phyloP scores from a whole-genome alignment of 1,140 invertebrate genomes.

The Drosophila seguyi region DNA sequence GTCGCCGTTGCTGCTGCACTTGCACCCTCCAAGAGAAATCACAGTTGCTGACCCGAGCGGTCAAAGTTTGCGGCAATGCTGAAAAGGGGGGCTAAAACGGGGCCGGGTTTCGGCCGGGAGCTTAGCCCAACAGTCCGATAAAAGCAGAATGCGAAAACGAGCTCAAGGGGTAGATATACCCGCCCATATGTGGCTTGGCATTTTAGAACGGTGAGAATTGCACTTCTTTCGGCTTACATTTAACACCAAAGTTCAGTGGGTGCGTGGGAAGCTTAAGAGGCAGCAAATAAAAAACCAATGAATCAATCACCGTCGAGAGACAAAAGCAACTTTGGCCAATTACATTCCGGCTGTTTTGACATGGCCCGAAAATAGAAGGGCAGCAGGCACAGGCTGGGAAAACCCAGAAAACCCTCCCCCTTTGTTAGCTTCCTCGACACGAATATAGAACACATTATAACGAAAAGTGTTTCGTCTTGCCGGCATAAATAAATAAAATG shows the following conservation, averaged over 20 bases:
- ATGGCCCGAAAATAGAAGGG: constrained; percentile 22
- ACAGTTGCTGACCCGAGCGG: constrained; percentile 68
- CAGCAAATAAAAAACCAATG: constrained; percentile 28
- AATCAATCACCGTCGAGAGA: constrained; percentile 32
- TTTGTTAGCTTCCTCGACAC: too few species aligned
- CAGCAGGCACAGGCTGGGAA: constrained; percentile 3
- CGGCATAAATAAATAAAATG: constrained; percentile 84
- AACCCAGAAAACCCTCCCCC: constrained; percentile 5
- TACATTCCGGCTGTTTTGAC: constrained; percentile 69
- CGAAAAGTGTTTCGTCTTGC: constrained; percentile 72
- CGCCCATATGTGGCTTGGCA: constrained; percentile 32
- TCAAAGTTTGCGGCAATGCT: constrained; percentile 57
- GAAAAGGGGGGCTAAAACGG: constrained; percentile 42
- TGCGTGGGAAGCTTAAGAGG: constrained; percentile 73
- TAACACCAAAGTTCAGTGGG: constrained; percentile 74
- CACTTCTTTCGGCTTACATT: constrained; percentile 32
- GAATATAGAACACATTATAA: constrained; percentile 67
- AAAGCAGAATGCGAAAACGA: constrained; percentile 39
- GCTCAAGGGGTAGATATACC: constrained; percentile 31
- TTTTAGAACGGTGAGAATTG: constrained; percentile 74
- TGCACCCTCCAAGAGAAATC: constrained; percentile 63
- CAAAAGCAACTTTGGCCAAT: constrained; percentile 43
- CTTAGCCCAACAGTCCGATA: constrained; percentile 43
- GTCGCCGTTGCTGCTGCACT: constrained; percentile 8
- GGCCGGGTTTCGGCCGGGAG: constrained; percentile 6